phyloP scores from a whole-genome alignment of 2,113 vertebrate species.

The Picathartes gymnocephalus region DNA sequence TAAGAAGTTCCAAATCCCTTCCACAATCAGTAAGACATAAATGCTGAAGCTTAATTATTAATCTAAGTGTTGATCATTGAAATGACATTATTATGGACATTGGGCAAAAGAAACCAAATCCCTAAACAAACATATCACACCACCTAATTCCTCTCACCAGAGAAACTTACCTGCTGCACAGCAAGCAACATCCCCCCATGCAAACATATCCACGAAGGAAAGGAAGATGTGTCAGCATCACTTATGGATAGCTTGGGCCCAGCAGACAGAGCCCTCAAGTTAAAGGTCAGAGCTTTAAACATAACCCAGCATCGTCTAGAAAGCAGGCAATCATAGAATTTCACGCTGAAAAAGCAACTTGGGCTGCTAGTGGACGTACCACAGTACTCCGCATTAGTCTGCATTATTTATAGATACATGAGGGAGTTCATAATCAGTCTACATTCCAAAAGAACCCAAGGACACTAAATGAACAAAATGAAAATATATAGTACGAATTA shows the following conservation, averaged over 20 bases:
- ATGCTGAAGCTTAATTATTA: background rate
- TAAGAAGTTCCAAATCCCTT: background rate
- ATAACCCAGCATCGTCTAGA: background rate
- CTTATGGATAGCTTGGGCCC: background rate
- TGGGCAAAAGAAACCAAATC: background rate
- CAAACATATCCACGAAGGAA: background rate
- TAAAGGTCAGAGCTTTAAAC: background rate
- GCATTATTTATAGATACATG: background rate
- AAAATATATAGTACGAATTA: background rate
- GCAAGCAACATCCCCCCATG: background rate
- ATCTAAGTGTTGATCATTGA: background rate
- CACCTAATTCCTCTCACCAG: background rate
- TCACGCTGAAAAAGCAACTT: background rate
- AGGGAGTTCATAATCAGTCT: background rate
- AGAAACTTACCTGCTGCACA: background rate
- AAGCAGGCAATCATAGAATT: background rate
- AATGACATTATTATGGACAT: background rate
- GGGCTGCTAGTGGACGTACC: background rate
- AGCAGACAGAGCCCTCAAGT: background rate
- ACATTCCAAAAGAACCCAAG: background rate
- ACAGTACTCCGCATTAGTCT: background rate
- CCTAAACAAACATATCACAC: background rate
- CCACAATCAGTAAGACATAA: background rate
- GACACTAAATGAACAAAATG: background rate
- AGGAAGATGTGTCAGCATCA: background rate